phyloP scores from a whole-genome alignment of 2,113 vertebrate species.

The Neodon shergylaensis region DNA sequence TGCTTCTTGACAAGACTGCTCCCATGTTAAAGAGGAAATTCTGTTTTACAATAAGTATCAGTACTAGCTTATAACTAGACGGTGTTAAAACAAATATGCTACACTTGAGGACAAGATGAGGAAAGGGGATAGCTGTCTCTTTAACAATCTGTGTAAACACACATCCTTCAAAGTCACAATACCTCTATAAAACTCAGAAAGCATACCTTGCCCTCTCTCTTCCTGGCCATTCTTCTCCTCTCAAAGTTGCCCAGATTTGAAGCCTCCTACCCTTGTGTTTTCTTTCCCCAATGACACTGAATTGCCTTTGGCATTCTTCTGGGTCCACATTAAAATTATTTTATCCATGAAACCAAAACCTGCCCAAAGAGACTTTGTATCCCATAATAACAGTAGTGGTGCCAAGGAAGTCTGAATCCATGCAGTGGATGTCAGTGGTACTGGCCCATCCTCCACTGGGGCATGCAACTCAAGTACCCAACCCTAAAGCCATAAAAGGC shows the following conservation, averaged over 20 bases:
- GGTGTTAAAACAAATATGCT: neutral
- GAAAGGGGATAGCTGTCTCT: neutral
- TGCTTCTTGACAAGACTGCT: neutral
- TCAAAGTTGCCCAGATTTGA: neutral
- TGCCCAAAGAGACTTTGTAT: too few relatives aligned
- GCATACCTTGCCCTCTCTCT: neutral
- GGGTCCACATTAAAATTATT: neutral
- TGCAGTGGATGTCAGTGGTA: neutral
- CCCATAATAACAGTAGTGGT: neutral
- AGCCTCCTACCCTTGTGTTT: neutral
- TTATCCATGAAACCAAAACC: neutral
- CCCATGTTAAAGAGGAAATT: neutral
- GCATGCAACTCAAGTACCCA: neutral
- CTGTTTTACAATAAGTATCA: too few relatives aligned
- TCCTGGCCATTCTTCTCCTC: neutral
- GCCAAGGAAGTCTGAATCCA: too few relatives aligned
- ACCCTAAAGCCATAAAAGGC: neutral
- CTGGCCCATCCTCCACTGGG: neutral
- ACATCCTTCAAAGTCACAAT: neutral
- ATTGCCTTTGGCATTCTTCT: neutral
- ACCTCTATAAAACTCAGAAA: neutral
- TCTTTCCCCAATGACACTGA: neutral
- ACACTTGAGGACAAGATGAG: neutral
- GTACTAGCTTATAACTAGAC: neutral
- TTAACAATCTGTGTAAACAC: neutral